These are phyloP conservation scores for Poecilia latipinna DNA, from an alignment of 2,113 vertebrate genomes.

Conservation along the genomic window DNA sequence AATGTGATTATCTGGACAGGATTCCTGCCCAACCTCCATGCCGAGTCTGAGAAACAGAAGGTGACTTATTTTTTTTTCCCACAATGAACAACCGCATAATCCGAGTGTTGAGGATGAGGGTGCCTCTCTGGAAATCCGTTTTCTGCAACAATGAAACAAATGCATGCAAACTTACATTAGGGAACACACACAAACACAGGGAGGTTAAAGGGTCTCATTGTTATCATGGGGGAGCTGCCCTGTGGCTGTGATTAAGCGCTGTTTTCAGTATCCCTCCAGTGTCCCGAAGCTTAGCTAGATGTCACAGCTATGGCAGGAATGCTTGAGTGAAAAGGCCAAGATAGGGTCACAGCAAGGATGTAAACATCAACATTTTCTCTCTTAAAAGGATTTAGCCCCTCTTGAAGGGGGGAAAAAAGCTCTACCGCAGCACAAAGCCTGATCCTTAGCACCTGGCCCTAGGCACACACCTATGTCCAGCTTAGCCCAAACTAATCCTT, in stretches of 20 bases:
- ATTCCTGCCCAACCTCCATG: slow-evolving; percentile 16
- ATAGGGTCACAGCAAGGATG: slow-evolving; percentile 79
- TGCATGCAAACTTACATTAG: slow-evolving; percentile 43
- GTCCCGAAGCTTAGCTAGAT: slow-evolving; percentile 80
- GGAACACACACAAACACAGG: slow-evolving; percentile 57
- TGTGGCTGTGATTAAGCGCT: slow-evolving; percentile 79
- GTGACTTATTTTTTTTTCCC: slow-evolving; percentile 43
- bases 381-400: slow-evolving; percentile 78
- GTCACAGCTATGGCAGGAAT: slow-evolving; percentile 83
- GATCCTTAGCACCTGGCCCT: slow-evolving; percentile 74
- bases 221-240: slow-evolving; percentile 71
- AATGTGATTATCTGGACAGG: slow-evolving; percentile 21
- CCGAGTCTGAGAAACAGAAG: slow-evolving; percentile 34
- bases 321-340: slow-evolving; percentile 75
- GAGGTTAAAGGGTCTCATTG: slow-evolving; percentile 75
- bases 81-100: slow-evolving; percentile 48
- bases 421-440: slow-evolving; percentile 63
- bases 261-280: slow-evolving; percentile 76
- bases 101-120: slow-evolving; percentile 17
- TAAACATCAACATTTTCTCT: slow-evolving; percentile 85
- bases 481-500: slow-evolving; percentile 65
- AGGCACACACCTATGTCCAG: slow-evolving; percentile 69
- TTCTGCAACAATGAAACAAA: background rate
- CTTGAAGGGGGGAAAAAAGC: slow-evolving; percentile 69
- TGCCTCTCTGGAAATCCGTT: slow-evolving; percentile 26